A percentile compares a stretch with the other conserved stretches of the same genome.
Conservation (phyloP, 2,888 invertebrate species). For the Germaria angustata region DNA sequence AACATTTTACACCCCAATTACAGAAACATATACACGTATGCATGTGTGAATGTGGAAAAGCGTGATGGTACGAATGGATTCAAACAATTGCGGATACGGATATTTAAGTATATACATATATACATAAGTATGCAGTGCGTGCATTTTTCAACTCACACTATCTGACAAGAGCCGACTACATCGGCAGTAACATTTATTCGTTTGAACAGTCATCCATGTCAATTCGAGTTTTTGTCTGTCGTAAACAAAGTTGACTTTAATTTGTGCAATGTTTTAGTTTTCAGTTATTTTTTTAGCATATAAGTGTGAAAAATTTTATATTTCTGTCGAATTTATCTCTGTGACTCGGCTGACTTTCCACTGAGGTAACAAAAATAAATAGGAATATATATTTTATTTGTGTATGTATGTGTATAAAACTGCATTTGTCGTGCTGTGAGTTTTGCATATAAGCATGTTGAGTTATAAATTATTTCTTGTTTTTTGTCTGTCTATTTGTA, state of each 20-base stretch:
- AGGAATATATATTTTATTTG: neutral
- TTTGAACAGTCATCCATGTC: conserved; percentile 62
- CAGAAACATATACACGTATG: neutral
- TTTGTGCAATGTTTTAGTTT: conserved; percentile 61
- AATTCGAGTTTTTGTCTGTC: conserved; percentile 62
- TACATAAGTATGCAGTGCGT: conserved; percentile 40
- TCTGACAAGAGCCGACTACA: neutral
- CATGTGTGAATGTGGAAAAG: conserved; percentile 17
- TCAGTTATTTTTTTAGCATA: conserved; percentile 73
- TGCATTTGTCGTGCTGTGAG: conserved; percentile 44
- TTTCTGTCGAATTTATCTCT: conserved; percentile 56
- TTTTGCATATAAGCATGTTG: conserved; percentile 58
- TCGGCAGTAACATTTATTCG: conserved; percentile 37
- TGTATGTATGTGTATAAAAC: conserved; percentile 4
- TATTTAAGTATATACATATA: conserved; percentile 41
- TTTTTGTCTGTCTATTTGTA: neutral
- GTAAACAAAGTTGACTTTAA: conserved; percentile 66
- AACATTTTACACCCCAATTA: conserved; percentile 59
- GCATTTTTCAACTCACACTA: conserved; percentile 24
- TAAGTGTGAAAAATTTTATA: conserved; percentile 75
- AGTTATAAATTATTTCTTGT: conserved; percentile 35
- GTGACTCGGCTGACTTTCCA: conserved; percentile 55
- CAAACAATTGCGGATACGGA: conserved; percentile 57
- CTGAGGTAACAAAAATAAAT: conserved; percentile 38
- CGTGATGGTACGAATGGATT: conserved; percentile 31